These are phyloP conservation scores for Phaetusa simplex DNA, from an alignment of 2,113 vertebrate species.

Conservation along the genomic window DNA sequence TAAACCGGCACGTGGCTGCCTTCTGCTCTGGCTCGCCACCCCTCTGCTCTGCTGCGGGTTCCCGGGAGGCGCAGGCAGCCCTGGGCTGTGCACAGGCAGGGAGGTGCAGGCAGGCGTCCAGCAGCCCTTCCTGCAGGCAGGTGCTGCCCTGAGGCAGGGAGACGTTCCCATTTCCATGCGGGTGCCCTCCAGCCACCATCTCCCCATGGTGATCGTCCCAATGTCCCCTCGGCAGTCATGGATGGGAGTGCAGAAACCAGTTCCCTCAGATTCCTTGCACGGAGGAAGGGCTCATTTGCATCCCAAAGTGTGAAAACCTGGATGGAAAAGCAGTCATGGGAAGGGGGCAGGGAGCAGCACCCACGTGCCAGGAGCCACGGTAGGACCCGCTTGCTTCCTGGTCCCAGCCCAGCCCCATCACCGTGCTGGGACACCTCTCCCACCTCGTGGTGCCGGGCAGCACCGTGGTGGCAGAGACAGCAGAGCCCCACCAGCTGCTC, in stretches of 20 bases:
- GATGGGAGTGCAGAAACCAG: background rate
- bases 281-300: background rate
- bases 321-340: background rate
- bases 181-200: background rate
- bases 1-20: background rate
- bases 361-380: accelerated
- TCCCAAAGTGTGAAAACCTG: background rate
- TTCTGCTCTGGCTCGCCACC: background rate
- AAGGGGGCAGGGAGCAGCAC: background rate
- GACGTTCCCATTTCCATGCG: background rate
- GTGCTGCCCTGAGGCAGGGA: background rate
- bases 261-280: background rate
- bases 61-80: background rate
- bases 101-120: background rate
- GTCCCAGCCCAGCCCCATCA: background rate
- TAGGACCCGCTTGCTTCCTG: accelerated
- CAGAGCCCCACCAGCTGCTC: background rate
- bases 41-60: background rate
- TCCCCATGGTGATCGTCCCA: accelerated
- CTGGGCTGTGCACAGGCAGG: background rate
- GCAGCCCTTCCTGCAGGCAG: background rate
- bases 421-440: background rate
- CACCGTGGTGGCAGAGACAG: background rate
- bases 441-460: accelerated
- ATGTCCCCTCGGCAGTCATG: background rate